Conservation (phyloP, 2,113 vertebrate species). For the Raja brachyura region DNA sequence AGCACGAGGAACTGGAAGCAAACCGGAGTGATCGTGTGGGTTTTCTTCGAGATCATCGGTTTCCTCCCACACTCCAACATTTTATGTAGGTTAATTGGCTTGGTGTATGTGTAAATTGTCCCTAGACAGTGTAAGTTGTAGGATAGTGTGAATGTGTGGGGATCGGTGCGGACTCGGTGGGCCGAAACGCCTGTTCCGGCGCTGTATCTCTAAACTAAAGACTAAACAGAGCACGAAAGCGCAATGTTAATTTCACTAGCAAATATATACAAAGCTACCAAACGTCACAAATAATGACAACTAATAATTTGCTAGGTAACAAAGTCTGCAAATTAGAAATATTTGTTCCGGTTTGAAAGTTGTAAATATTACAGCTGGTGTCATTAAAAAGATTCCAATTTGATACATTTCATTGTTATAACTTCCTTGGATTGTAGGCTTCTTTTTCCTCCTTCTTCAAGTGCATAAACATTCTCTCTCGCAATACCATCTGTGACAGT, state of each 20-base stretch:
- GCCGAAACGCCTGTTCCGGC: no score
- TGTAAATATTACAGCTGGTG: neutral
- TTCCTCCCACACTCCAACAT: no score
- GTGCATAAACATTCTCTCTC: conserved; percentile 59
- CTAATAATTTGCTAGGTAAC: neutral
- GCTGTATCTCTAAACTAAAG: no score
- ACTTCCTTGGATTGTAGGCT: neutral
- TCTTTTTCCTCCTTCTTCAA: conserved; percentile 38
- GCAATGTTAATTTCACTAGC: neutral
- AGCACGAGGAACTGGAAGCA: no score
- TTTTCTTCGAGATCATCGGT: no score
- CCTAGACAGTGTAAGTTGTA: no score
- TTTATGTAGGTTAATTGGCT: no score
- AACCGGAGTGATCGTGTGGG: no score
- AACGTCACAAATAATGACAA: neutral
- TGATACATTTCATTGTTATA: conserved; percentile 2
- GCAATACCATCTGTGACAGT: conserved; percentile 69
- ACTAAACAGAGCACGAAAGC: neutral
- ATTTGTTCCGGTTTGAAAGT: neutral
- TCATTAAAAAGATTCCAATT: neutral
- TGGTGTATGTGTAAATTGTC: no score
- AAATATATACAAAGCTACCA: neutral
- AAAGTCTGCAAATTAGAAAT: conserved; percentile 13
- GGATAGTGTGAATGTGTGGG: no score
- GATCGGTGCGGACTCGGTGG: no score